Percentiles rank a stretch among this genome's conserved stretches.
These are phyloP conservation scores for Varanus komodoensis DNA, from an alignment of 2,113 vertebrate genomes.

Conservation along the genomic window DNA sequence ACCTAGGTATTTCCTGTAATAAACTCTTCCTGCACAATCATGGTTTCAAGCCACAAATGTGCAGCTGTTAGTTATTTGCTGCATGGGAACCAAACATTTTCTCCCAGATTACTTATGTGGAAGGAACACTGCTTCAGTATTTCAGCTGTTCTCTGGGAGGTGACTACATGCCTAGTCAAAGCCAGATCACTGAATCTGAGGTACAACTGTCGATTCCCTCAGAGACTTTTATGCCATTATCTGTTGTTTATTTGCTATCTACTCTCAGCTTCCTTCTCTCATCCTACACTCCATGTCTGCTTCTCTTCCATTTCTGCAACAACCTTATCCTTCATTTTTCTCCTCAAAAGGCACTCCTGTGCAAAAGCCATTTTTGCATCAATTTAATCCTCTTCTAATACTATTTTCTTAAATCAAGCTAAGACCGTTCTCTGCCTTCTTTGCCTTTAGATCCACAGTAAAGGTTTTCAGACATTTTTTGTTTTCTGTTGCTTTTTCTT, in stretches of 20 bases:
- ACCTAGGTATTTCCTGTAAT: not conserved
- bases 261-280: not conserved
- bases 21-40: not conserved
- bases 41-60: not conserved
- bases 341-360: not conserved
- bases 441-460: not conserved
- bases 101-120: not conserved
- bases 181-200: not conserved
- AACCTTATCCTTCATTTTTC: not conserved
- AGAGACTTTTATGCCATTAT: not conserved
- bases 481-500: constrained; percentile 15
- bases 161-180: not conserved
- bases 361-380: not conserved
- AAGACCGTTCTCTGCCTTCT: not conserved
- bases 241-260: not conserved
- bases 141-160: not conserved
- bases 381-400: not conserved
- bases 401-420: not conserved
- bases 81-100: not conserved
- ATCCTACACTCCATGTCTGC: not conserved
- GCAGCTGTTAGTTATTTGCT: not conserved
- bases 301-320: not conserved
- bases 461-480: not conserved
- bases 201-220: not conserved
- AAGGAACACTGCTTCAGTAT: not conserved